A percentile compares a stretch with the other conserved stretches of the same genome.
These are phyloP conservation scores for Pyrochroa serraticornis DNA, from an alignment of 2,888 invertebrate genomes.

Conservation along the genomic window DNA sequence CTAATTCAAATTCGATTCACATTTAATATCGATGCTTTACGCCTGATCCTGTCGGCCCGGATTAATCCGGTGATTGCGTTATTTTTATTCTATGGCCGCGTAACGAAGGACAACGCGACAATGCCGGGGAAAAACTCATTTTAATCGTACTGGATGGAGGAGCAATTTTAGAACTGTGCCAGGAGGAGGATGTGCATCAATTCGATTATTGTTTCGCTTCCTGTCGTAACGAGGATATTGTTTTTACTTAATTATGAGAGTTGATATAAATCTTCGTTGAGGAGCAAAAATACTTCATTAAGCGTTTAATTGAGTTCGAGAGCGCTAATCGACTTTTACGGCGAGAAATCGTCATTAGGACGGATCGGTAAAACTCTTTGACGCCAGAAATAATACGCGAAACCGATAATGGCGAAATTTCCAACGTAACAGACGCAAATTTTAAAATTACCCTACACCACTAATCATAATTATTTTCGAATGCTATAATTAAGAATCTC, in stretches of 20 bases:
- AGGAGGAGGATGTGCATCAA: conserved; percentile 19
- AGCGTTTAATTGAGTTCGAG: conserved; percentile 38
- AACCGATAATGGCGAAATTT: not conserved
- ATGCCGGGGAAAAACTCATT: conserved; percentile 13
- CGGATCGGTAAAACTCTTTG: conserved; percentile 18
- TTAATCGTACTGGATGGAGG: conserved; percentile 5
- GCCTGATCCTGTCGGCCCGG: conserved; percentile 23
- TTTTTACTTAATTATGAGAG: conserved; percentile 43
- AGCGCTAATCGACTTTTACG: conserved; percentile 40
- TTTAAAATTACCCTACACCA: too few relatives aligned
- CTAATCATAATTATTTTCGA: too few relatives aligned
- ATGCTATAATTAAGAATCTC: too few relatives aligned
- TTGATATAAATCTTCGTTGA: conserved; percentile 37
- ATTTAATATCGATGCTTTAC: conserved; percentile 27
- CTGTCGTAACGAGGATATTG: conserved; percentile 40
- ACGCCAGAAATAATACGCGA: not conserved
- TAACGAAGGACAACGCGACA: conserved; percentile 2
- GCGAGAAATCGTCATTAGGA: conserved; percentile 33
- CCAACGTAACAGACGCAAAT: too few relatives aligned
- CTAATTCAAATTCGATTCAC: conserved; percentile 29
- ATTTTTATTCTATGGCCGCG: conserved; percentile 17
- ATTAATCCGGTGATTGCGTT: conserved; percentile 24
- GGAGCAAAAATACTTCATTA: conserved; percentile 39
- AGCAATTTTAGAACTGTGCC: conserved; percentile 19
- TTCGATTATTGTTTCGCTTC: conserved; percentile 27